Evolutionary conservation across 2,113 vertebrate species (phyloP).

Genomic region (Xyrauchen texanus): DNA sequence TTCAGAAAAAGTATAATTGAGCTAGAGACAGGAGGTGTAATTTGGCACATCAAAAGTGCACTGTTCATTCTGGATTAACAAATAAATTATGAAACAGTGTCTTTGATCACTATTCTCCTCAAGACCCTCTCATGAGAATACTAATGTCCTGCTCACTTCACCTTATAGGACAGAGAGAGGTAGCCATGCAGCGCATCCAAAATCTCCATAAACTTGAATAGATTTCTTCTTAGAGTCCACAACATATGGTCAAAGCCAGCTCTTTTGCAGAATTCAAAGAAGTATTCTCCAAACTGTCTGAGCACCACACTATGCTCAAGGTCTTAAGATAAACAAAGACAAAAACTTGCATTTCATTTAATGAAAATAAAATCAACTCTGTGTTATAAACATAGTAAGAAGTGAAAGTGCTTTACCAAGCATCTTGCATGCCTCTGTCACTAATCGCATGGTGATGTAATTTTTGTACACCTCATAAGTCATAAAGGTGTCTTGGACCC

Average conservation of each 20-base stretch:
- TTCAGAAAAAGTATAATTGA: background rate
- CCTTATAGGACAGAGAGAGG: conserved; percentile 81
- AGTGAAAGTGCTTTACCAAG: conserved; percentile 64
- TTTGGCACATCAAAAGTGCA: background rate
- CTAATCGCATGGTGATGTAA: conserved; percentile 75
- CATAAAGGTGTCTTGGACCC: conserved; percentile 75
- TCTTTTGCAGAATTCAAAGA: conserved; percentile 82
- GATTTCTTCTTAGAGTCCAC: conserved; percentile 78
- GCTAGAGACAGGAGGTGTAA: background rate
- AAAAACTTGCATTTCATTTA: background rate
- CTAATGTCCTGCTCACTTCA: conserved; percentile 47
- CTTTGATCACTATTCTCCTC: conserved; percentile 28
- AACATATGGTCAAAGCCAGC: conserved; percentile 82
- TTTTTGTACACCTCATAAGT: conserved; percentile 78
- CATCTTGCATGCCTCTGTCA: conserved; percentile 76
- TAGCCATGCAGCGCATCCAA: conserved; percentile 80
- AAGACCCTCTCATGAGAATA: background rate
- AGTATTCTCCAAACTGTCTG: conserved; percentile 80
- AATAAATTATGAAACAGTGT: conserved; percentile 6
- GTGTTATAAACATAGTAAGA: too few species aligned
- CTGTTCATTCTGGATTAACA: conserved; percentile 1
- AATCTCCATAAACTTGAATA: conserved; percentile 82
- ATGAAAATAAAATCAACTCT: too few species aligned
- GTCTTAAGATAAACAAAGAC: conserved; percentile 64
- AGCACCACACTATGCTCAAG: conserved; percentile 72